Conservation (phyloP, 2,797 vertebrate species). For the Macroramphosus scolopax region DNA sequence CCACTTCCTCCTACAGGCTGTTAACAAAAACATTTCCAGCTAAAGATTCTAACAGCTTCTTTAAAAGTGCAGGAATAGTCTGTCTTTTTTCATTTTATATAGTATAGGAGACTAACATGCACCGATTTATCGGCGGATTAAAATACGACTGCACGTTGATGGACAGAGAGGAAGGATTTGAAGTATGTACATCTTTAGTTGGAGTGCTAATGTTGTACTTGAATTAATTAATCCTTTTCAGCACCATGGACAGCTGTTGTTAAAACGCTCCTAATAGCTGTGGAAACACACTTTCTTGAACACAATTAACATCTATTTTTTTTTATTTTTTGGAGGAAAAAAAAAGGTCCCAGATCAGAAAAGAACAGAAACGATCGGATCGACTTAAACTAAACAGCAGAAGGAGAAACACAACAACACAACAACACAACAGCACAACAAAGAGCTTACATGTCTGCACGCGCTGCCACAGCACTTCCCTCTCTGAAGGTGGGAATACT, state of each 20-base stretch:
- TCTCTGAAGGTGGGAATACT: conserved; percentile 80
- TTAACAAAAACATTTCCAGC: not conserved
- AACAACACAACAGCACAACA: conserved; percentile 22
- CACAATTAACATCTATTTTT: not conserved
- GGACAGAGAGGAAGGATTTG: not conserved
- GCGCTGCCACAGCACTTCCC: conserved; percentile 82
- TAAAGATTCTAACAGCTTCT: not conserved
- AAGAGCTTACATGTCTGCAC: conserved; percentile 83
- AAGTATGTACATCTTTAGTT: not conserved
- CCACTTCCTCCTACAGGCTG: not conserved
- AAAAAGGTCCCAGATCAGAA: not conserved
- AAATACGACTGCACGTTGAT: too few species aligned
- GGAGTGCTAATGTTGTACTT: not conserved
- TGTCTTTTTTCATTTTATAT: too few species aligned
- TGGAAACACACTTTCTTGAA: not conserved
- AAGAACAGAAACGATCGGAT: not conserved
- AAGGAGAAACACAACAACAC: not conserved
- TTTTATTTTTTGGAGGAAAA: not conserved
- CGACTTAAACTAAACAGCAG: not conserved
- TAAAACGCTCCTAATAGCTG: not conserved
- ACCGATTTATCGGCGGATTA: too few species aligned
- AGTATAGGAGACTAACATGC: too few species aligned
- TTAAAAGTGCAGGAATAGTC: too few species aligned
- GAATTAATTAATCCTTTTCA: not conserved
- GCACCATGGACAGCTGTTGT: conserved; percentile 6